Evolutionary conservation across 2,888 invertebrate genomes (phyloP).

Genomic region (Pachycephus smyrnensis): DNA sequence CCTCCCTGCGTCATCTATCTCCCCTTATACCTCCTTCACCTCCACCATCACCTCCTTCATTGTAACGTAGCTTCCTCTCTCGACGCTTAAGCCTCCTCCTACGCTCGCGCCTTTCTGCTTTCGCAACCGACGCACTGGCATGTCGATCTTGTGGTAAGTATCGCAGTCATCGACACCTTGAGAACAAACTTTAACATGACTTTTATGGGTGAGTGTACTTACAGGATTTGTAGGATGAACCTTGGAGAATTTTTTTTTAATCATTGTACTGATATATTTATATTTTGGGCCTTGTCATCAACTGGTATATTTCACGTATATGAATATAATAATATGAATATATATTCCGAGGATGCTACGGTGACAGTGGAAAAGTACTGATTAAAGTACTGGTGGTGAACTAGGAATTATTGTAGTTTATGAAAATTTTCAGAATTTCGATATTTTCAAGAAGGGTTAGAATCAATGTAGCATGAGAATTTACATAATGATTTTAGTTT

Average conservation of each 20-base stretch:
- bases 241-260: background rate
- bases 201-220: background rate
- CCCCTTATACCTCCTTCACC: background rate
- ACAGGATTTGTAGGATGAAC: background rate
- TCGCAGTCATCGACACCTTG: background rate
- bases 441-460: background rate
- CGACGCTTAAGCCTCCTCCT: background rate
- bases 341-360: background rate
- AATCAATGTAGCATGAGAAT: background rate
- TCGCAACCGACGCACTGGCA: background rate
- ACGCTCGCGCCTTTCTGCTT: background rate
- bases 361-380: background rate
- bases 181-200: background rate
- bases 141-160: background rate
- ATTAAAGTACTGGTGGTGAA: background rate
- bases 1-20: background rate
- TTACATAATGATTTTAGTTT: background rate
- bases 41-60: background rate
- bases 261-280: background rate
- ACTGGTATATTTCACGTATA: background rate
- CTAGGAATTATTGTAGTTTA: background rate
- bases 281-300: background rate
- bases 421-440: background rate
- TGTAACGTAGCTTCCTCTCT: background rate
- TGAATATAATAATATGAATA: background rate